Evolutionary conservation across 2,888 invertebrate genomes (phyloP), one percentile per base, ranked within the genome.

Genomic region (Chalcosyrphus nemorum): DNA sequence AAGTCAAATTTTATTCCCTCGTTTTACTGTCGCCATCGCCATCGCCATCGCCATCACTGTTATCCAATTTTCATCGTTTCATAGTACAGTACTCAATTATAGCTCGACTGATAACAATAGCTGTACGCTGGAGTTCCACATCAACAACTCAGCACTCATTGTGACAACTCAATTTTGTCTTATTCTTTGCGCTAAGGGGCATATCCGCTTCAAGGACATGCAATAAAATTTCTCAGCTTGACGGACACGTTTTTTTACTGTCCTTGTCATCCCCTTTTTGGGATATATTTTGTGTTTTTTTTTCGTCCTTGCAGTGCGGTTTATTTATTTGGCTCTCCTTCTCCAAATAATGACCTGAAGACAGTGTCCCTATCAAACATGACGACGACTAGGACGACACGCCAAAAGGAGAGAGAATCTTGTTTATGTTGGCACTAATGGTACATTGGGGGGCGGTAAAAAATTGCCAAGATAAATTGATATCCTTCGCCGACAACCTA

Each of bases 351-450:
- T 84, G 78, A 84, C 74, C 82, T 61, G 68, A 84, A 84, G 78
- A 84, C 63, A 84, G 78, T n/a, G n/a, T 84, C 68, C 63, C 82
- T 78, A 84, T 84, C 78, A 84, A 82, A 61, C 72, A 77, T 70
- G 59, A 82, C 27, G 77, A 82, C 71, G 63, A 77, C 77, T 2
- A 24, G 3, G 24, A 29, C 29, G 29, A 29, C 32, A 82, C 71
- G 72, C 78, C 72, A 78, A 78, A 71, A 82, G 56, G 77, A 84
- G 78, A 84, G 78, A 74, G 82, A 84, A 84, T 78, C 78, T 78
- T 84, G 82, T 84, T 84, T 84, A 84, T 84, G 82, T 78, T 84
- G 82, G 82, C 82, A 84, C 78, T 84, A 84, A 84, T 84, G 78
- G 78, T 61, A 84, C 82, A 68, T 84, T 74, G 78, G 82, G 82